Percentiles rank a stretch among this genome's conserved stretches.
These are phyloP conservation scores for Colletes latitarsis DNA, from an alignment of 1,140 invertebrate genomes.

Conservation along the genomic window DNA sequence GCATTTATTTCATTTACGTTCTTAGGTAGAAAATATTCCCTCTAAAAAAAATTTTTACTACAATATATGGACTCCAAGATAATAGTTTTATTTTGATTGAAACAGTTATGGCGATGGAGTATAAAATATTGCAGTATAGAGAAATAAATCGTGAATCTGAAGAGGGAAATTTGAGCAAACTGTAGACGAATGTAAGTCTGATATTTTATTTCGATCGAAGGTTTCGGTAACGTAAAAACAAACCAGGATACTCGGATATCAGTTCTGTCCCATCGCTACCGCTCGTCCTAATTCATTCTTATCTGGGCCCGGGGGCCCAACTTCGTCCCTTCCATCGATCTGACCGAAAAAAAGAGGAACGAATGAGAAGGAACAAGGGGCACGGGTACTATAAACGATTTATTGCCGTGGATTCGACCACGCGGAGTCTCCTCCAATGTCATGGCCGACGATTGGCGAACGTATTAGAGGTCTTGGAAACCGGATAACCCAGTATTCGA, in stretches of 20 bases:
- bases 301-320: not conserved
- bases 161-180: no score
- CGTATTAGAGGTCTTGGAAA: not conserved
- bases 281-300: constrained; percentile 13
- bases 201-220: not conserved
- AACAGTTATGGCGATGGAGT: no score
- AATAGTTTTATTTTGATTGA: no score
- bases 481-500: not conserved
- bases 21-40: no score
- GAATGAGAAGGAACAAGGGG: not conserved
- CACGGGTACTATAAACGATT: constrained; percentile 13
- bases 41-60: no score
- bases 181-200: not conserved
- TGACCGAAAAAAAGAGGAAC: not conserved
- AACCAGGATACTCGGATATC: not conserved
- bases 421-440: not conserved
- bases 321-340: not conserved
- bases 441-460: not conserved
- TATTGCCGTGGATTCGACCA: not conserved
- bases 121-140: no score
- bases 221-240: not conserved
- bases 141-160: no score
- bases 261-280: not conserved
- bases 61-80: no score
- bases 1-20: no score